Evolutionary conservation across 2,888 invertebrate genomes (phyloP).

Genomic region (Rhodophaea formosa): DNA sequence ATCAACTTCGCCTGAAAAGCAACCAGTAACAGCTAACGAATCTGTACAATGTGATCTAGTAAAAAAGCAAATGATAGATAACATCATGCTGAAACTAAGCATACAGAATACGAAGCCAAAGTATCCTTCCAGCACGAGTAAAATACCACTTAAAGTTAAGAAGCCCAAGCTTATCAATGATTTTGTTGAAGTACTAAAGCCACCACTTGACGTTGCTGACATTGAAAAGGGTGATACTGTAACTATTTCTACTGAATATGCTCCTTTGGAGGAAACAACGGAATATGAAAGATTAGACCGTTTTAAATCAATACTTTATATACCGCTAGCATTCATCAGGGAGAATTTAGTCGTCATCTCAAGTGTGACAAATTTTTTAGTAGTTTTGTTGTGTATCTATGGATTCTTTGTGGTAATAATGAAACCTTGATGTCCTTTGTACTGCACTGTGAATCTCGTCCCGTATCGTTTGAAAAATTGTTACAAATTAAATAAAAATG

Average conservation of each 20-base stretch:
- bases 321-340: constrained; percentile 43
- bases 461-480: not conserved
- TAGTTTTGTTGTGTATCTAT: constrained; percentile 51
- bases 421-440: constrained; percentile 35
- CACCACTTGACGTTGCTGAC: constrained; percentile 23
- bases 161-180: constrained; percentile 39
- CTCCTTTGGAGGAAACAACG: constrained; percentile 23
- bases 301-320: constrained; percentile 28
- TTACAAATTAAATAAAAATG: constrained; percentile 9
- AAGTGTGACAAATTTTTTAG: constrained; percentile 59
- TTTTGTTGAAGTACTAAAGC: constrained; percentile 43
- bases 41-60: constrained; percentile 56
- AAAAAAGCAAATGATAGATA: constrained; percentile 52
- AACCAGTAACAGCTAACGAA: constrained; percentile 28
- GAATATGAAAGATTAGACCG: constrained; percentile 18
- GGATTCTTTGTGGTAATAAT: constrained; percentile 45
- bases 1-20: constrained; percentile 9
- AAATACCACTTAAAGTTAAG: constrained; percentile 31
- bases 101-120: constrained; percentile 31
- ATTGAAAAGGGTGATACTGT: constrained; percentile 35
- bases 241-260: constrained; percentile 34
- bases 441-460: not conserved
- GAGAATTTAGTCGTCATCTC: constrained; percentile 56
- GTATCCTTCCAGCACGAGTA: constrained; percentile 16
- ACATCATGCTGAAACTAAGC: constrained; percentile 46